Evolutionary conservation across 2,797 vertebrate species (phyloP), one percentile per base, ranked within the genome.

Genomic region (Xenentodon cancila): DNA sequence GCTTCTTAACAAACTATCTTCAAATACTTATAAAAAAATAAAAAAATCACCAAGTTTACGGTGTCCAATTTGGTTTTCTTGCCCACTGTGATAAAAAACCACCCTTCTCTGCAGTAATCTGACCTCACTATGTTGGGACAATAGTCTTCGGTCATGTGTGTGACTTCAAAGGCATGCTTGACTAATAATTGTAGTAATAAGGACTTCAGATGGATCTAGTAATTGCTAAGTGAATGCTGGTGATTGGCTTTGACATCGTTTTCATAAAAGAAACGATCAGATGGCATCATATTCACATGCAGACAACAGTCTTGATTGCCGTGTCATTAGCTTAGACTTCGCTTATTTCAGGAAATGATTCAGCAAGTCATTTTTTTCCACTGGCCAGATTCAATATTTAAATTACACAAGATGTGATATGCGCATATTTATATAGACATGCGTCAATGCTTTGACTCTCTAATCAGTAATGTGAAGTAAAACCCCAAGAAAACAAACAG

Each of bases 161-260:
- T 71, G 63, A 75, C 66, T 76, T 68, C 34, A 68, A n/a, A 67
- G 57, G 64, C 84, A 90, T 75, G 90, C 91, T 88, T 73, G 73
- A 88, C 65, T 89, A 81, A 74, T 92, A 90, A 94, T 94, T 88
- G 86, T 16, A 91, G 68, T 93, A 92, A 93, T 91, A 85, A 86
- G 88, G 73, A 80, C 54, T 81, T 87, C 53, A 64, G 75, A 77
- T 60, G 62, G 68, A 84, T 69, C 49, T 67, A 68, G 61, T 85
- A 83, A 89, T 89, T 89, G 60, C 71, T 51, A 37, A 63, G 66
- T 42, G 68, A 81, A 63, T 50, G 72, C 72, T 32, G 48, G 37
- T 83, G 77, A 90, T 87, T 72, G 37, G 63, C 49, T 77, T 49
- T 80, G 89, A 87, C 86, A 55, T 68, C 30, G 66, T 63, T 69